Percentiles rank a stretch among this genome's conserved stretches.
Conservation (phyloP, 2,113 vertebrate species). For the Cathartes aura region DNA sequence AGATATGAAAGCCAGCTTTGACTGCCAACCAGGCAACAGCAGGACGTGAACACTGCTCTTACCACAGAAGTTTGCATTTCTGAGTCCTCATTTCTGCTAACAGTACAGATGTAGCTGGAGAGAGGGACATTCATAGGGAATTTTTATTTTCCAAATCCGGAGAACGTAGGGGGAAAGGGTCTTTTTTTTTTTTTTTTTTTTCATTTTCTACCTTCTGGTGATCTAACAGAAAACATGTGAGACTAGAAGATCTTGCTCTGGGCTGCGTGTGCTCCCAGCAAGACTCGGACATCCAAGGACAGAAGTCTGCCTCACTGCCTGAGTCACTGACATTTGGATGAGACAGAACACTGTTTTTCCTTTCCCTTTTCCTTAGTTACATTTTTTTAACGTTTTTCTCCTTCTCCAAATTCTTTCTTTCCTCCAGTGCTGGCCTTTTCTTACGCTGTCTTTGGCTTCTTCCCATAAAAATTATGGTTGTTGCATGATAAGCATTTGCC, state of each 20-base stretch:
- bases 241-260: background rate
- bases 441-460: background rate
- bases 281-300: background rate
- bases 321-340: background rate
- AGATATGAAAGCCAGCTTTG: background rate
- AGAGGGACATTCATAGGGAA: background rate
- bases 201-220: background rate
- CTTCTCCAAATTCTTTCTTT: background rate
- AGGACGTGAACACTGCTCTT: background rate
- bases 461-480: background rate
- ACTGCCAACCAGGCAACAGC: background rate
- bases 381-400: background rate
- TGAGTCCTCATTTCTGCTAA: background rate
- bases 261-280: fast-evolving
- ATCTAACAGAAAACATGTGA: background rate
- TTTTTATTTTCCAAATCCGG: background rate
- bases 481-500: background rate
- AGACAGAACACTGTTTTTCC: background rate
- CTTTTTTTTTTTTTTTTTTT: background rate
- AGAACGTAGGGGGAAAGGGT: background rate
- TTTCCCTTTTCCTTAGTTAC: background rate
- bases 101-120: background rate
- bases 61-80: background rate
- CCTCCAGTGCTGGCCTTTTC: background rate
- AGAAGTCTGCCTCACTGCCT: background rate